A percentile compares a stretch with the other conserved stretches of the same genome.
phyloP scores from a whole-genome alignment of 1,140 invertebrate species.

The Heterodera schachtii region DNA sequence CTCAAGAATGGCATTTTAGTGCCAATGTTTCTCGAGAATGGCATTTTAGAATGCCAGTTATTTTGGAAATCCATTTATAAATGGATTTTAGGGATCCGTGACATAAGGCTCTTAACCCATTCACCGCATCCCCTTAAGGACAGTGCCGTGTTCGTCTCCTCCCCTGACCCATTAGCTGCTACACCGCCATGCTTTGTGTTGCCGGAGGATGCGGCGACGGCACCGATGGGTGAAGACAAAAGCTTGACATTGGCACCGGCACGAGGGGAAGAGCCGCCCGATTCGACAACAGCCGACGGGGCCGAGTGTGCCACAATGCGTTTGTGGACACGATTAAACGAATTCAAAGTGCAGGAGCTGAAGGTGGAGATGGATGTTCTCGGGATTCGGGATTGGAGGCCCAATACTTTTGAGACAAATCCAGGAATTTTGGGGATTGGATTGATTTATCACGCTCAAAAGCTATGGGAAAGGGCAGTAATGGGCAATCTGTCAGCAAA shows the following conservation, averaged over 20 bases:
- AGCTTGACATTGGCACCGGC: not conserved
- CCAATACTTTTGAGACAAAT: constrained; percentile 2
- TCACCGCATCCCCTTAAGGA: not conserved
- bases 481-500: too few species aligned
- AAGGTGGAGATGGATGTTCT: constrained; percentile 26
- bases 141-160: not conserved
- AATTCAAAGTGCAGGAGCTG: constrained; percentile 49
- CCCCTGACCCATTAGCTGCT: constrained; percentile 1
- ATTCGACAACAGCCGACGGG: constrained; percentile 21
- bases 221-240: not conserved
- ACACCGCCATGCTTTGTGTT: constrained; percentile 22
- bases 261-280: constrained; percentile 10
- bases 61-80: too few species aligned
- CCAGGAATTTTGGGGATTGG: too few species aligned
- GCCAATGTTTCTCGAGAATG: too few species aligned
- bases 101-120: not conserved
- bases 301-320: not conserved
- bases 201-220: not conserved
- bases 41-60: too few species aligned
- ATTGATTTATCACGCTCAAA: too few species aligned
- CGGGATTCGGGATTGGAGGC: constrained; percentile 23
- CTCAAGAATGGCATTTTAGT: too few species aligned
- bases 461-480: too few species aligned
- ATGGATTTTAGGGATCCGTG: too few species aligned
- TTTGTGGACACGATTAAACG: constrained; percentile 19